Evolutionary conservation across 2,113 vertebrate species (phyloP), one percentile per base, ranked within the genome.

Genomic region (Eolophus roseicapilla): DNA sequence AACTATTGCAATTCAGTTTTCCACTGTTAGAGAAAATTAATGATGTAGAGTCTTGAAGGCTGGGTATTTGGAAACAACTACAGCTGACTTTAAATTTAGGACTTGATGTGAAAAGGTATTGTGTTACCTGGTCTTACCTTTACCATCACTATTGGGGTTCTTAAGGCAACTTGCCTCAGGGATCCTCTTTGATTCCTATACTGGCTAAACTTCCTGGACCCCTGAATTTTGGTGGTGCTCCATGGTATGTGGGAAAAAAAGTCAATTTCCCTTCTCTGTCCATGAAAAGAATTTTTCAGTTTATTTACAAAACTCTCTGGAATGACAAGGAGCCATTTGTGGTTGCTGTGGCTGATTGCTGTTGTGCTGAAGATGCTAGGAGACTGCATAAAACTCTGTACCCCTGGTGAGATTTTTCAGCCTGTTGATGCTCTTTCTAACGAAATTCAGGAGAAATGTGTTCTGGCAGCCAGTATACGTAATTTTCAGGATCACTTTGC

Each of bases 281-380:
- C 69, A 28, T 60, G 12, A 88, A 96, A 96, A 95, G 85, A 90
- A 97, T 97, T 97, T 97, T 97, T 97, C 96, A 96, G 92, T 96
- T 97, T 98, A 98, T 98, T 98, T 98, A 97, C 96, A 97, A 98
- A 98, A 97, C 43, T 95, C 96, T 95, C 96, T 97, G 98, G 98
- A 98, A 97, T 96, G 97, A 98, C 96, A 97, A 96, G 80, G 97
- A 98, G 84, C 95, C 95, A 95, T 94, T 97, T 98, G 97, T 97
- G 97, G 98, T 97, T 97, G 85, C 86, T 98, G 97, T 95, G 98
- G 98, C 95, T 96, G 93, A 86, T 95, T 97, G 97, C 92, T 96
- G 94, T 96, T 92, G 92, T 82, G 88, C 95, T 82, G 82, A 97
- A 94, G 95, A 97, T 97, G 90, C 92, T 93, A 95, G 92, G 93